Evolutionary conservation across 2,797 vertebrate species (phyloP), one percentile per base, ranked within the genome.

Genomic region (Sebastes matsubarae): DNA sequence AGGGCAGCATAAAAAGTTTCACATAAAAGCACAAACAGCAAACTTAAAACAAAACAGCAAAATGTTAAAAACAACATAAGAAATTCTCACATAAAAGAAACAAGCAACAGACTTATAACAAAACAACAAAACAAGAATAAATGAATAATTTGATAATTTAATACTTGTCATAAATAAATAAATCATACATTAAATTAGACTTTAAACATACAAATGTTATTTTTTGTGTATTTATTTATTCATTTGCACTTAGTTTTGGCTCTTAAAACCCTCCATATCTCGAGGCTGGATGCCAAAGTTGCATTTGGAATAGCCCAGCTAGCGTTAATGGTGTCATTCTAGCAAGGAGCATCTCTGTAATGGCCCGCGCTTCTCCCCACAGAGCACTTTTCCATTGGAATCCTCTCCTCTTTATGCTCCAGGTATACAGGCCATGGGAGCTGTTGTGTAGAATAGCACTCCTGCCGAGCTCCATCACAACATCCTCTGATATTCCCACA

Each of bases 391-490:
- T 64, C 80, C 82, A 71, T 42, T 16, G 8, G 50, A 84, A 58
- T 81, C 13, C 50, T 59, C 27, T 61, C 32, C 59, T 72, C 78
- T 77, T 81, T 74, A 77, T 73, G 72, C 29, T 72, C 30, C 36
- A 54, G 36, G 54, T 77, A 63, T 77, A 25, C 29, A 46, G 71
- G 46, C 68, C 68, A 29, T 25, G 30, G 50, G 70, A 84, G 74
- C 59, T 69, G 77, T 77, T 86, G 78, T 83, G 77, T 68, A 34
- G 72, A 89, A 85, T 59, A 75, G 77, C 85, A 71, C 81, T 83
- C 91, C 85, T 2, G 70, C 84, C 65, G 76, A 79, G 80, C 81
- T 75, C 88, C 82, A 92, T 93, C 88, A 88, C 63, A 77, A 80
- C 77, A 66, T 32, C 2, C 68, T 71, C 71, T 52, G 75, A 71